Evolutionary conservation across 2,888 invertebrate species (phyloP).

Genomic region (Marasmarcha lunaedactyla): DNA sequence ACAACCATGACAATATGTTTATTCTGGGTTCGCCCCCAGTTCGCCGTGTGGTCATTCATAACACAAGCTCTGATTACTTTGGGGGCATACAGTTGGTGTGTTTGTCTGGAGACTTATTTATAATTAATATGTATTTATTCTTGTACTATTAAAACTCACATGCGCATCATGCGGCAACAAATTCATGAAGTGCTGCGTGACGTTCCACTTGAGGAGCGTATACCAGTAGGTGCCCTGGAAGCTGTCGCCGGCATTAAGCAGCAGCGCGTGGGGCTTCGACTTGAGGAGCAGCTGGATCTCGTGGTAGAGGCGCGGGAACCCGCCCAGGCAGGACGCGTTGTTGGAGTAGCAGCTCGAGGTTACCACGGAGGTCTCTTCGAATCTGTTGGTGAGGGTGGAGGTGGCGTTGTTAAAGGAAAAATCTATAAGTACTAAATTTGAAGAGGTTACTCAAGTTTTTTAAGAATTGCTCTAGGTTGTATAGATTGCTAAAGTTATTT

Average conservation of each 20-base stretch:
- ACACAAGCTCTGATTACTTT: no score
- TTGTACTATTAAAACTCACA: conserved; percentile 72
- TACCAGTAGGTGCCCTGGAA: conserved; percentile 91
- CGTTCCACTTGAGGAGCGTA: conserved; percentile 78
- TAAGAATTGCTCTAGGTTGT: no score
- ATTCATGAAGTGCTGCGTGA: conserved; percentile 82
- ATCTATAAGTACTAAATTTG: no score
- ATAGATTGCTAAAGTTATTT: no score
- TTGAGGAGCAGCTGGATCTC: conserved; percentile 57
- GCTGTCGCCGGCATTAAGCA: conserved; percentile 86
- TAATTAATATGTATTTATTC: no score
- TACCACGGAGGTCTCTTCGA: conserved; percentile 68
- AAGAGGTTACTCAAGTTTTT: no score
- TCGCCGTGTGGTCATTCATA: no score
- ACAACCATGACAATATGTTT: no score
- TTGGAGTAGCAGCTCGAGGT: conserved; percentile 68
- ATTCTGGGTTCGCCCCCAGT: no score
- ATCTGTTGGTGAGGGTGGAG: conserved; percentile 55
- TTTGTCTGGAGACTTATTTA: no score
- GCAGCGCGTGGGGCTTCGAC: conserved; percentile 70
- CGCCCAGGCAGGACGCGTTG: conserved; percentile 74
- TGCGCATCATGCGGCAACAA: conserved; percentile 80
- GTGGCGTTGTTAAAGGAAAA: no score
- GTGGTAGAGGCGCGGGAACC: conserved; percentile 74
- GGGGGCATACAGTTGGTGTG: no score